Evolutionary conservation across 2,888 invertebrate species (phyloP).

Genomic region (Mesochorus sp.): DNA sequence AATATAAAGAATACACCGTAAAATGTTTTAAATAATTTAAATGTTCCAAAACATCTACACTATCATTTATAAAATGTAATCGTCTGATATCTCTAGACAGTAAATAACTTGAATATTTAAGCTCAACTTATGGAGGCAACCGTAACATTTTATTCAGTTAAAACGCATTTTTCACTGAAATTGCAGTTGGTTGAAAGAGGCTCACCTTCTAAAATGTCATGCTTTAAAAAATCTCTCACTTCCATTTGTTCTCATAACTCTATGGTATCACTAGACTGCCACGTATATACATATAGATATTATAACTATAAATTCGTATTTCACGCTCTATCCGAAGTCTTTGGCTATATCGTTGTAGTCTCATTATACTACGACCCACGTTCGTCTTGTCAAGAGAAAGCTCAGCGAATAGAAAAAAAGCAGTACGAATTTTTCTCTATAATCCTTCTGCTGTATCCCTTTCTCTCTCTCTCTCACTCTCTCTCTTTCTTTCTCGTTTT

Average conservation of each 20-base stretch:
- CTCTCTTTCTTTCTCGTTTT: not conserved
- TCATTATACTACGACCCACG: conserved; percentile 25
- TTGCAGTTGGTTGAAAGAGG: no score
- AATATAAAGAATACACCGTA: no score
- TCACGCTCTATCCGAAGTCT: not conserved
- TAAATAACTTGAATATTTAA: no score
- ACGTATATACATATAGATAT: not conserved
- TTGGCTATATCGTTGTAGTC: conserved; percentile 15
- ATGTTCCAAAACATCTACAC: no score
- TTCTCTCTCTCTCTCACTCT: not conserved
- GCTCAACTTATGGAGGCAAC: no score
- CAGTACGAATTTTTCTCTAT: not conserved
- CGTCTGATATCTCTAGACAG: no score
- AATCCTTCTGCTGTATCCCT: not conserved
- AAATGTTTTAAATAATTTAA: no score
- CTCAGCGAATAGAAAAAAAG: not conserved
- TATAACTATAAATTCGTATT: not conserved
- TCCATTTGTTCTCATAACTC: not conserved
- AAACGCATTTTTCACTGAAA: no score
- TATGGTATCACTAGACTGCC: not conserved
- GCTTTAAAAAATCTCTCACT: not conserved
- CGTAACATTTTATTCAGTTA: no score
- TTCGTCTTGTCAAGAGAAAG: conserved; percentile 7
- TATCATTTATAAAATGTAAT: no score
- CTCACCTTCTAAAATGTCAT: no score